These are phyloP conservation scores for Brachionus calyciflorus DNA, from an alignment of 1,140 invertebrate genomes.

Conservation along the genomic window DNA sequence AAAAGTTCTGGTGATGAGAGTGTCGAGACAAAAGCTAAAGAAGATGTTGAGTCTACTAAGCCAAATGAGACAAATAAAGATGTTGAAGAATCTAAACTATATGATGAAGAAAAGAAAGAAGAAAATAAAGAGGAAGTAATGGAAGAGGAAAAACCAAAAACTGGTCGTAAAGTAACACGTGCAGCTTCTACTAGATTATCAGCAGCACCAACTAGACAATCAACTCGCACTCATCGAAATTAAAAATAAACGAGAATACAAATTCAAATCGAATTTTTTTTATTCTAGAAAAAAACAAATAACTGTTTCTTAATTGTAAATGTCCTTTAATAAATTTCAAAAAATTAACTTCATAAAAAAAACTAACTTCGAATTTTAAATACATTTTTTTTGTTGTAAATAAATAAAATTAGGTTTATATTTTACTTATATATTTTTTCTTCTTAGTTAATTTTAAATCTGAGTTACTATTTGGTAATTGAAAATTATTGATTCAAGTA, in stretches of 20 bases:
- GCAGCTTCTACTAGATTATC: neutral
- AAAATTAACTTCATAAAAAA: no score
- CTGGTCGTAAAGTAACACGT: neutral
- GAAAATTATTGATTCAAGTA: no score
- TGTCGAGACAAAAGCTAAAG: neutral
- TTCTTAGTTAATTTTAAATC: no score
- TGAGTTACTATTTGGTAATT: no score
- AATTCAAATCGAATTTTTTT: no score
- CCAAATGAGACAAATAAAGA: neutral
- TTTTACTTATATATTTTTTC: no score
- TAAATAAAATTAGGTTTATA: no score
- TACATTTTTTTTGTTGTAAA: no score
- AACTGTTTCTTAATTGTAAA: no score
- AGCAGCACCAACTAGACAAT: neutral
- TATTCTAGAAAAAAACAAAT: no score
- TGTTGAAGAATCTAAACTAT: neutral
- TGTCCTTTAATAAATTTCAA: no score
- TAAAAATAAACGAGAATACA: neutral
- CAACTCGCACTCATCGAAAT: neutral
- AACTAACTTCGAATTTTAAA: no score
- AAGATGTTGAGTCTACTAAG: neutral
- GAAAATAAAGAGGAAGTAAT: neutral
- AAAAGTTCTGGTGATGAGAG: neutral
- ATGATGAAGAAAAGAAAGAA: neutral
- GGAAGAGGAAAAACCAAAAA: neutral